Evolutionary conservation across 2,113 vertebrate species (phyloP).

Genomic region (Pachycephala philippinensis): DNA sequence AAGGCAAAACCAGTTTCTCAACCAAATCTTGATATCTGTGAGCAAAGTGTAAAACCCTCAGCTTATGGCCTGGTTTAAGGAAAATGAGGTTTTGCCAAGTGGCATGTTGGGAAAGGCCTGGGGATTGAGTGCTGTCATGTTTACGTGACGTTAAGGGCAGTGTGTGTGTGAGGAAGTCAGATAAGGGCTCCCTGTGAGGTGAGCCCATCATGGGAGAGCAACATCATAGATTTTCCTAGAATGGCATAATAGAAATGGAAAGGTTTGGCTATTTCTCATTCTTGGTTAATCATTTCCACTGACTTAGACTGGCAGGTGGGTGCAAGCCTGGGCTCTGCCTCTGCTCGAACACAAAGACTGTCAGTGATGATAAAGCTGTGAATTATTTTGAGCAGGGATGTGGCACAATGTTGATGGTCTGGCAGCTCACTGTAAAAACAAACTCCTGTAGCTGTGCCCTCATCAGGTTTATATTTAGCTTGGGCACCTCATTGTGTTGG

Average conservation of each 20-base stretch:
- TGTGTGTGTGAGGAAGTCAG: neutral
- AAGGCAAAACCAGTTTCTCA: neutral
- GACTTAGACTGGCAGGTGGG: neutral
- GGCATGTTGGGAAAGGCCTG: neutral
- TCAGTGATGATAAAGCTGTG: neutral
- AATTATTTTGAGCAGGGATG: slow-evolving; percentile 15
- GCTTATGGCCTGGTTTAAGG: neutral
- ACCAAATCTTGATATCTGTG: neutral
- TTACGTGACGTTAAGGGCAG: neutral
- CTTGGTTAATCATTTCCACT: neutral
- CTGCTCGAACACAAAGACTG: slow-evolving; percentile 22
- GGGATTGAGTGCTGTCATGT: neutral
- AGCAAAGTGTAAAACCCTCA: neutral
- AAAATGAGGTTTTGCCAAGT: neutral
- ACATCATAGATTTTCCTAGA: neutral
- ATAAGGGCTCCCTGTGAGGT: neutral
- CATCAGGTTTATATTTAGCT: neutral
- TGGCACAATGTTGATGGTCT: neutral
- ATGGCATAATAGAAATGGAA: neutral
- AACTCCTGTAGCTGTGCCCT: neutral
- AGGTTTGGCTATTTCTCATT: neutral
- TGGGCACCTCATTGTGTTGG: slow-evolving; percentile 22
- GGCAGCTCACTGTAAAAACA: slow-evolving; percentile 20
- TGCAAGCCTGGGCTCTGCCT: neutral
- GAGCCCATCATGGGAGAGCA: neutral